A percentile compares a stretch with the other conserved stretches of the same genome.
These are phyloP conservation scores for Ceyx margarethae DNA, from an alignment of 2,113 vertebrate genomes.

Conservation along the genomic window DNA sequence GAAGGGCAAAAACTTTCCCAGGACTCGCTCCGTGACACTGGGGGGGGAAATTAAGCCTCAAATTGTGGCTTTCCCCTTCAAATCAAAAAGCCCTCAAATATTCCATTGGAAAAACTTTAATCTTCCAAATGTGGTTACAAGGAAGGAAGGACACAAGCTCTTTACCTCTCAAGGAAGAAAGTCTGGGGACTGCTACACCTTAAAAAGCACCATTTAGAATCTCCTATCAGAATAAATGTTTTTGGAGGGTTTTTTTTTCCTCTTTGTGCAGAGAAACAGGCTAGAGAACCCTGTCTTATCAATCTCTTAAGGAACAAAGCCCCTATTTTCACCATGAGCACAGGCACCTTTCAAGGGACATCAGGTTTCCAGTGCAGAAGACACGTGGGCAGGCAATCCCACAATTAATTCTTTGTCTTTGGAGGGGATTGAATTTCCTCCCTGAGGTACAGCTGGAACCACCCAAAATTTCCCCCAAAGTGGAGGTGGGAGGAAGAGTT, in stretches of 20 bases:
- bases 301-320: background rate
- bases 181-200: background rate
- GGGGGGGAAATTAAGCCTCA: slow-evolving; percentile 38
- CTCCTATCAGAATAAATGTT: background rate
- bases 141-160: background rate
- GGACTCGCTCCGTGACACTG: background rate
- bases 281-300: background rate
- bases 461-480: background rate
- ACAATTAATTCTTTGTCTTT: background rate
- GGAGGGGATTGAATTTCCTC: background rate
- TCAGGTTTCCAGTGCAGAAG: background rate
- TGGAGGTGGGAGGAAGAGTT: background rate
- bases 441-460: background rate
- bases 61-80: slow-evolving; percentile 35
- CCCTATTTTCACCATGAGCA: background rate
- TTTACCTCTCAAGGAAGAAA: background rate
- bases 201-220: background rate
- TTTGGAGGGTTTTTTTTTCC: background rate
- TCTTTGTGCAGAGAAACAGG: background rate
- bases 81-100: slow-evolving; percentile 48
- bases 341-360: background rate
- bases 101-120: slow-evolving; percentile 42
- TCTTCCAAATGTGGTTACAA: background rate
- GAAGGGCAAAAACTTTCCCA: slow-evolving; percentile 49
- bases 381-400: background rate